A percentile compares a stretch with the other conserved stretches of the same genome.
Evolutionary conservation across 2,888 invertebrate species (phyloP).

Genomic region (Tiliacea citrago): DNA sequence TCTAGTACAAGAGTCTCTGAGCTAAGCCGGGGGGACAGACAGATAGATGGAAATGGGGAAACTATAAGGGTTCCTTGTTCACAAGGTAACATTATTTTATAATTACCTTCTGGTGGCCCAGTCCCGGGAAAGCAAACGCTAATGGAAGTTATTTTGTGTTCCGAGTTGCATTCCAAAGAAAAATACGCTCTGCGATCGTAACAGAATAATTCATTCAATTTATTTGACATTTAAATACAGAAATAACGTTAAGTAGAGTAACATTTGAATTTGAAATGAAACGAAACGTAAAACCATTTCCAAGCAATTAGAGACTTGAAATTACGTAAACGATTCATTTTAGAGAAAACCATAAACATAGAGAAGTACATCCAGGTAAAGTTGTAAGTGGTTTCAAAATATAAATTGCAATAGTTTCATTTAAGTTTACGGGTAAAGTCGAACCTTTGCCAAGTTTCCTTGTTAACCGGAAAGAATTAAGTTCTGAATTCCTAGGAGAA

Average conservation of each 20-base stretch:
- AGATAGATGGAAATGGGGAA: too few species aligned
- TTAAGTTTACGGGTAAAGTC: slow-evolving; percentile 64
- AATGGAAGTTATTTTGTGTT: slow-evolving; percentile 31
- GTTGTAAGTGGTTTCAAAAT: slow-evolving; percentile 46
- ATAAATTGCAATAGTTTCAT: slow-evolving; percentile 70
- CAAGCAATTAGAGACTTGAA: slow-evolving; percentile 30
- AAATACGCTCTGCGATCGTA: slow-evolving; percentile 22
- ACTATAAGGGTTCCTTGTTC: too few species aligned
- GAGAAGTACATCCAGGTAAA: slow-evolving; percentile 29
- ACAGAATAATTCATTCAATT: slow-evolving; percentile 53
- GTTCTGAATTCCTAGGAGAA: slow-evolving; percentile 63
- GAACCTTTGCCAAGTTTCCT: slow-evolving; percentile 67
- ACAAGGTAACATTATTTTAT: neutral
- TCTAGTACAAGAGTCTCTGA: too few species aligned
- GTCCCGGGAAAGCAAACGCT: slow-evolving; percentile 19
- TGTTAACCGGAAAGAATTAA: slow-evolving; percentile 69
- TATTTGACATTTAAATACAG: slow-evolving; percentile 40
- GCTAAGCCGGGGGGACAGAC: too few species aligned
- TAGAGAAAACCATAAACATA: slow-evolving; percentile 22
- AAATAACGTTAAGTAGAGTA: slow-evolving; percentile 25
- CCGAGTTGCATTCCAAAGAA: slow-evolving; percentile 30
- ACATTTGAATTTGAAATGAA: slow-evolving; percentile 41
- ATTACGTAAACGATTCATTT: slow-evolving; percentile 42
- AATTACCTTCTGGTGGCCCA: slow-evolving; percentile 25
- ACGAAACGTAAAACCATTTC: slow-evolving; percentile 32